Base-by-base conservation (phyloP, 2,888 invertebrate species). In the Diarsia rubi region DNA sequence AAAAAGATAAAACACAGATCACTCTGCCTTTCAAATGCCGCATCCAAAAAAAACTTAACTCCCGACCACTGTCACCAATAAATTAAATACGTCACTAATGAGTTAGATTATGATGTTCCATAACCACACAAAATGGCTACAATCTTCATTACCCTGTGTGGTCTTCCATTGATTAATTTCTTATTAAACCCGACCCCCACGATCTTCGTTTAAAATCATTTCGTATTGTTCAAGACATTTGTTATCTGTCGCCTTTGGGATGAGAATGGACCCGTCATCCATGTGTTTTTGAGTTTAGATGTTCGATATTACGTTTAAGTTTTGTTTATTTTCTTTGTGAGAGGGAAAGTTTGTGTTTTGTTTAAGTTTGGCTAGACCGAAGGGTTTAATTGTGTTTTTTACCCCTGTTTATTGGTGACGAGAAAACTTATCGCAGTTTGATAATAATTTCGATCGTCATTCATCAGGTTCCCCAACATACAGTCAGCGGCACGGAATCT, bases 71-170 rank as follows among this genome's bases (percentile, higher is more conserved):
- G 85, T 83, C 85, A 83, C 66, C 73, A 67, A 82, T 85, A 95
- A 94, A 95, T 95, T 94, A 93, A 92, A 92, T 90, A 86, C 83
- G 79, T 76, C 89, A 88, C 92, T 95, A 95, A 95, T 95, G 95
- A 95, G 93, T 92, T 88, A 88, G 91, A 94, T 94, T 95, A 95
- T 93, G 93, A 92, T 89, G 91, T 69, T 54, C 42, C 62, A 83
- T 66, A 62, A 52, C 62, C 60, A 69, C 80, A 47, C 24, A 54
- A 82, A 59, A 62, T 65, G 91, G 85, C 89, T 54, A 21, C 37
- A 16, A 59, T 57, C 57, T 57, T 60, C 73, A 60, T 63, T 66
- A 81, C 57, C 60, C n/a, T 76, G 88, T 82, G 88, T 87, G 84
- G 82, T 88, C 88, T 69, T 47, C 9, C 54, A 65, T 81, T 88